Conservation (phyloP, 2,797 vertebrate species). For the Falco concolor region DNA sequence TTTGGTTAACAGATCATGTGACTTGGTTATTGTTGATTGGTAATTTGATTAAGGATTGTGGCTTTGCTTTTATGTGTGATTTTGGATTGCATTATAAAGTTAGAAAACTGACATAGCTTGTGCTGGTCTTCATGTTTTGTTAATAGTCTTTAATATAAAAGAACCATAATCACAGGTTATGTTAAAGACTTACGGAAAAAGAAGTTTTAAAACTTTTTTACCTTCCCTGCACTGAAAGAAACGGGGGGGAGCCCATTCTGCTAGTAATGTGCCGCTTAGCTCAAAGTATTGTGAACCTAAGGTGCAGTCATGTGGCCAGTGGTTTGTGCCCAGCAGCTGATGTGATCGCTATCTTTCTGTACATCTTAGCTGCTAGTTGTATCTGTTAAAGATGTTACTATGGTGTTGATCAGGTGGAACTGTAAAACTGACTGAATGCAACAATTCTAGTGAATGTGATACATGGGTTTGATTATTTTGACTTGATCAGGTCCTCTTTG, state of each 20-base stretch:
- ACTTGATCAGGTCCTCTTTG: not conserved
- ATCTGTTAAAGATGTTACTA: not conserved
- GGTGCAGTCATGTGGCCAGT: not conserved
- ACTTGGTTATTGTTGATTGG: not conserved
- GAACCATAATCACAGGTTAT: not conserved
- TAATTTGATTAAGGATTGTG: not conserved
- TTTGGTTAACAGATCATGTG: not conserved
- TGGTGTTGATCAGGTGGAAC: not conserved
- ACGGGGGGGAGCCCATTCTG: not conserved
- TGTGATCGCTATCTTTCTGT: rapidly evolving
- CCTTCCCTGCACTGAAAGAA: not conserved
- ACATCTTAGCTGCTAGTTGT: not conserved
- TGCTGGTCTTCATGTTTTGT: not conserved
- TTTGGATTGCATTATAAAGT: not conserved
- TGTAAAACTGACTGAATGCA: not conserved
- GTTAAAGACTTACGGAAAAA: not conserved
- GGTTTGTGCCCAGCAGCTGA: not conserved
- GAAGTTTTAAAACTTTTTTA: not conserved
- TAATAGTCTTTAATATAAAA: not conserved
- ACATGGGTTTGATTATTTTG: not conserved
- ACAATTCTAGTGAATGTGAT: not conserved
- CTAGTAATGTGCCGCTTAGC: not conserved
- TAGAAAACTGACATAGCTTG: not conserved
- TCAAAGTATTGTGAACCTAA: not conserved
- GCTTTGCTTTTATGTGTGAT: not conserved